These are phyloP conservation scores for Notamacropus eugenii DNA, from an alignment of 2,797 vertebrate species.

Conservation along the genomic window DNA sequence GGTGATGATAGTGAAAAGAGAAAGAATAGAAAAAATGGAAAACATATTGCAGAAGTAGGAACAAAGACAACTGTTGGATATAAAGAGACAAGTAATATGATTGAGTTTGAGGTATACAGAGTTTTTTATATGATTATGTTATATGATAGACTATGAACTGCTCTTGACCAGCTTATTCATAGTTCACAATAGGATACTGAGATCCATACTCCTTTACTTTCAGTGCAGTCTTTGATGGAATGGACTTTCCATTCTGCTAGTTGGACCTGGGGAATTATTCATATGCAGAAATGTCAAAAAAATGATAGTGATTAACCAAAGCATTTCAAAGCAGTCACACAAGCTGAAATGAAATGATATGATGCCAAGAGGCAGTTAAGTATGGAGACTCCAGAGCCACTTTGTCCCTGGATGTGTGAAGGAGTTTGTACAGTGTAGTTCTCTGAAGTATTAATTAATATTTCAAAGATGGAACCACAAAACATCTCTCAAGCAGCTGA, in stretches of 20 bases:
- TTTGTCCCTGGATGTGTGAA: neutral
- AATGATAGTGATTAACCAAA: neutral
- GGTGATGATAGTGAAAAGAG: neutral
- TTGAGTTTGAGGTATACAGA: neutral
- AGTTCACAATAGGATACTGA: neutral
- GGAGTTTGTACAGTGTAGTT: conserved; percentile 45
- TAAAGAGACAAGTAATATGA: neutral
- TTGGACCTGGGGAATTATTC: neutral
- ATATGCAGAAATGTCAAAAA: neutral
- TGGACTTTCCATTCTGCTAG: neutral
- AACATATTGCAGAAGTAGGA: neutral
- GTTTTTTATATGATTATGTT: neutral
- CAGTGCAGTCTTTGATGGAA: neutral
- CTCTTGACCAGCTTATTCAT: neutral
- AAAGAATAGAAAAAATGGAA: neutral
- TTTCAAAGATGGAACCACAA: conserved; percentile 57
- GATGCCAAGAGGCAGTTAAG: neutral
- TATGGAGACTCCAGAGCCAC: conserved; percentile 11
- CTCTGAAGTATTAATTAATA: conserved; percentile 66
- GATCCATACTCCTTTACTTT: neutral
- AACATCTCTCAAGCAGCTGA: conserved; percentile 55
- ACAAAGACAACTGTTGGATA: neutral
- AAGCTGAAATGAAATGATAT: conserved; percentile 23
- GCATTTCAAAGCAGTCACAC: conserved; percentile 20
- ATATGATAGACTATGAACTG: neutral